Conservation (phyloP, 2,797 vertebrate species). For the Sebastes oblongus region DNA sequence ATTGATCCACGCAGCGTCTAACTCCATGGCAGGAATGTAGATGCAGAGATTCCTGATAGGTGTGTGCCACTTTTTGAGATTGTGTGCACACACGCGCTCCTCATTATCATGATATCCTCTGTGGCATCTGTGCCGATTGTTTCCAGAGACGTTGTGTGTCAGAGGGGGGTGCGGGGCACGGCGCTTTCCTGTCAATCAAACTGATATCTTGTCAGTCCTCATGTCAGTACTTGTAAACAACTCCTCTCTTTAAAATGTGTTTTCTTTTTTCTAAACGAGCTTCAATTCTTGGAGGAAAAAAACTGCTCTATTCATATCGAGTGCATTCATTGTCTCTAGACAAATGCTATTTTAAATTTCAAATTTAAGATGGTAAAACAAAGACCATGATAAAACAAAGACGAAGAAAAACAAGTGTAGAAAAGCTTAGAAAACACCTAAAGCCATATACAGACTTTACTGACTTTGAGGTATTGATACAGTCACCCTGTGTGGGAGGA, state of each 20-base stretch:
- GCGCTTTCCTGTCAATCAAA: conserved; percentile 31
- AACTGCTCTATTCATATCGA: background rate
- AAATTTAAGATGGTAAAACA: background rate
- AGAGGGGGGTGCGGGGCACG: background rate
- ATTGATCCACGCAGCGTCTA: background rate
- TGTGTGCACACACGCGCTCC: background rate
- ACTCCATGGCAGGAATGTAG: background rate
- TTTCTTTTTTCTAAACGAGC: background rate
- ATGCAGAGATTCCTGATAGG: background rate
- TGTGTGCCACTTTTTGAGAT: background rate
- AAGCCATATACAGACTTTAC: background rate
- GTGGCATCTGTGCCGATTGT: conserved; percentile 20
- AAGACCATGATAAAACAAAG: background rate
- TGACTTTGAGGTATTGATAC: conserved; percentile 2
- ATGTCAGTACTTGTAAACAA: conserved; percentile 3
- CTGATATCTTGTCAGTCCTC: conserved; percentile 5
- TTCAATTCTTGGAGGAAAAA: background rate
- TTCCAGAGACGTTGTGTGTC: conserved; percentile 6
- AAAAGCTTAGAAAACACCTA: conserved; percentile 9
- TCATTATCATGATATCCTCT: conserved; percentile 42
- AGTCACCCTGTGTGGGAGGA: conserved; percentile 24
- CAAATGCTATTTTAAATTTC: background rate
- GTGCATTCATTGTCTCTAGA: background rate
- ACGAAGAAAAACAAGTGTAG: background rate
- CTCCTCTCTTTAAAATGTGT: background rate